Evolutionary conservation across 2,888 invertebrate genomes (phyloP).

Genomic region (Sesia bembeciformis): DNA sequence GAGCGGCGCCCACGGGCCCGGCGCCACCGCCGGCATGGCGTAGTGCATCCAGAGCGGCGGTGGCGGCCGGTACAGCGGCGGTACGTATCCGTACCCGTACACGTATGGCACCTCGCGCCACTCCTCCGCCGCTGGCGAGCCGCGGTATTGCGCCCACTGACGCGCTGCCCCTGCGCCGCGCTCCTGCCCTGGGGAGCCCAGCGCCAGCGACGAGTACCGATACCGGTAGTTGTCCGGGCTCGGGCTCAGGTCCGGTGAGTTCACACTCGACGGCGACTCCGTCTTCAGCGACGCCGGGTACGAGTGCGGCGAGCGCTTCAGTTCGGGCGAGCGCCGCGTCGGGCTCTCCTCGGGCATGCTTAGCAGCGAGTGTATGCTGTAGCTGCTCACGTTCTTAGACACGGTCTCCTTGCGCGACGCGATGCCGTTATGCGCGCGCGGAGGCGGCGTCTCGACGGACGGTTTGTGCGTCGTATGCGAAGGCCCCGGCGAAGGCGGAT

Average conservation of each 20-base stretch:
- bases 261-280: slow-evolving; percentile 52
- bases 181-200: slow-evolving; percentile 38
- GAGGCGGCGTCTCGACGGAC: slow-evolving; percentile 15
- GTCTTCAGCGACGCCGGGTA: slow-evolving; percentile 41
- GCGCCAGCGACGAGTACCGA: slow-evolving; percentile 42
- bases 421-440: slow-evolving; percentile 35
- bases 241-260: slow-evolving; percentile 58
- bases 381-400: slow-evolving; percentile 78
- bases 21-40: slow-evolving; percentile 49
- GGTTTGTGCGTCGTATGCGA: slow-evolving; percentile 41
- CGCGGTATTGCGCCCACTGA: slow-evolving; percentile 18
- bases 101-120: slow-evolving; percentile 50
- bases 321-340: slow-evolving; percentile 47
- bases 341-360: slow-evolving; percentile 75
- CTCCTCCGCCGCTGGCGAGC: slow-evolving; percentile 26
- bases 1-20: slow-evolving; percentile 72
- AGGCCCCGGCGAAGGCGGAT: slow-evolving; percentile 24
- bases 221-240: slow-evolving; percentile 58
- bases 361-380: slow-evolving; percentile 89
- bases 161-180: slow-evolving; percentile 39
- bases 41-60: slow-evolving; percentile 64
- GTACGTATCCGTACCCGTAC: slow-evolving; percentile 54
- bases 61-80: slow-evolving; percentile 42
- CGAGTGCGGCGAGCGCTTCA: slow-evolving; percentile 33
- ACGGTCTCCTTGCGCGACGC: slow-evolving; percentile 38